Conservation (phyloP, 2,113 vertebrate species). For the Grus americana region DNA sequence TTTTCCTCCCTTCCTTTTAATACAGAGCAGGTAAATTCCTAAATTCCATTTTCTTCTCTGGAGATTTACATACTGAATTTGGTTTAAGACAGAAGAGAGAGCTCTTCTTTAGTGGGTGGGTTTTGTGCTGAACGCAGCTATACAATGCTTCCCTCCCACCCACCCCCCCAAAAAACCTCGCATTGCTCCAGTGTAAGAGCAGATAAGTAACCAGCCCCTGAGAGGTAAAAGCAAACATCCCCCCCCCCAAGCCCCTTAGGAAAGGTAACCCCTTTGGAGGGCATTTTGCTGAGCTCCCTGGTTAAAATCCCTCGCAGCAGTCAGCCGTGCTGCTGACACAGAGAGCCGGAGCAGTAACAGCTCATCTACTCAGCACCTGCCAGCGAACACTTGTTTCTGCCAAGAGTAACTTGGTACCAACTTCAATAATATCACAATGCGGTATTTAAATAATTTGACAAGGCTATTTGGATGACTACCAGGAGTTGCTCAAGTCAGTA, state of each 20-base stretch:
- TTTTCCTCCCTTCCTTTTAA: not conserved
- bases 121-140: slow-evolving; percentile 77
- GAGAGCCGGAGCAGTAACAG: slow-evolving; percentile 77
- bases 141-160: not conserved
- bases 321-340: slow-evolving; percentile 79
- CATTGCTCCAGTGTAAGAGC: slow-evolving; percentile 71
- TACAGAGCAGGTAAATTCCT: slow-evolving; percentile 22
- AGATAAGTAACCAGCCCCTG: slow-evolving; percentile 69
- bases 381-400: slow-evolving; percentile 75
- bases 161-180: slow-evolving; percentile 61
- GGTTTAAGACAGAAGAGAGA: not conserved
- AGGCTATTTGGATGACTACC: slow-evolving; percentile 72
- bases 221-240: slow-evolving; percentile 63
- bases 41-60: not conserved
- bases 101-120: not conserved
- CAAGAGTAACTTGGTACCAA: slow-evolving; percentile 84
- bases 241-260: slow-evolving; percentile 70
- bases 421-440: slow-evolving; percentile 83
- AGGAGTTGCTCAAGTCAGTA: slow-evolving; percentile 70
- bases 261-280: slow-evolving; percentile 11
- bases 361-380: slow-evolving; percentile 86
- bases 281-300: slow-evolving; percentile 75
- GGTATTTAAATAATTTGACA: slow-evolving; percentile 81
- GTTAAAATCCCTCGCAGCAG: slow-evolving; percentile 56
- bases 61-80: not conserved